phyloP scores from a whole-genome alignment of 1,140 invertebrate genomes.

The Ceratina australensis region DNA sequence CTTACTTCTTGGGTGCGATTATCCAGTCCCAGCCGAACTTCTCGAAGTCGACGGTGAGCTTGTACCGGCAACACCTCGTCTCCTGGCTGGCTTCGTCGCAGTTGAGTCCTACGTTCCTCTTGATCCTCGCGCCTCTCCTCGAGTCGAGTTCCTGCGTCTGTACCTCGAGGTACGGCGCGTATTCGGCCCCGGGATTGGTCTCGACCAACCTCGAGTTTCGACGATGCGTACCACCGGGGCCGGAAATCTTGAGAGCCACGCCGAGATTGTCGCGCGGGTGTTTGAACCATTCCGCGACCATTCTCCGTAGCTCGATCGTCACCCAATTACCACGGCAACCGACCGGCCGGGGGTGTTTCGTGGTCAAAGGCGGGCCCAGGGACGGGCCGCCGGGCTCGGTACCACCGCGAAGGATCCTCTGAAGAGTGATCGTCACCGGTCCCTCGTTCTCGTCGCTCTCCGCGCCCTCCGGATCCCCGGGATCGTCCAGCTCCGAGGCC shows the following conservation, averaged over 20 bases:
- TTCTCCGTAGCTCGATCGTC: conserved; percentile 86
- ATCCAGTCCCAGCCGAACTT: conserved; percentile 99
- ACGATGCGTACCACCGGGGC: conserved; percentile 62
- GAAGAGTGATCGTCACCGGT: conserved; percentile 73
- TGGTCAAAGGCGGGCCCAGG: conserved; percentile 71
- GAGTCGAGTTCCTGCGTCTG: conserved; percentile 90
- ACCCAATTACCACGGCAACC: conserved; percentile 84
- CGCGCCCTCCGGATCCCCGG: conserved; percentile 36
- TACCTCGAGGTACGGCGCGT: conserved; percentile 83
- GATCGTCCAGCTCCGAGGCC: conserved; percentile 38
- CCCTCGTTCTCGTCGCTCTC: conserved; percentile 55
- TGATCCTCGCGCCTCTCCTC: conserved; percentile 82
- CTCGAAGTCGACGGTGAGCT: conserved; percentile 96
- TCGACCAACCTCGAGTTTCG: conserved; percentile 72
- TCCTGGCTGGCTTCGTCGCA: conserved; percentile 89
- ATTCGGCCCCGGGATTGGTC: conserved; percentile 74
- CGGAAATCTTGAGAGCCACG: conserved; percentile 84
- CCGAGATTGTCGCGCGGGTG: conserved; percentile 86
- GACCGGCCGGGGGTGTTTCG: conserved; percentile 72
- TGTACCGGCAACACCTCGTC: conserved; percentile 92
- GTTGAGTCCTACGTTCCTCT: conserved; percentile 88
- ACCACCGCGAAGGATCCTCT: conserved; percentile 72
- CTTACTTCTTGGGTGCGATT: conserved; percentile 92
- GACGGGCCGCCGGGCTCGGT: conserved; percentile 65
- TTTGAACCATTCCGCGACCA: conserved; percentile 88